These are phyloP conservation scores for Gonioctena quinquepunctata DNA, from an alignment of 1,140 invertebrate species.

Conservation along the genomic window DNA sequence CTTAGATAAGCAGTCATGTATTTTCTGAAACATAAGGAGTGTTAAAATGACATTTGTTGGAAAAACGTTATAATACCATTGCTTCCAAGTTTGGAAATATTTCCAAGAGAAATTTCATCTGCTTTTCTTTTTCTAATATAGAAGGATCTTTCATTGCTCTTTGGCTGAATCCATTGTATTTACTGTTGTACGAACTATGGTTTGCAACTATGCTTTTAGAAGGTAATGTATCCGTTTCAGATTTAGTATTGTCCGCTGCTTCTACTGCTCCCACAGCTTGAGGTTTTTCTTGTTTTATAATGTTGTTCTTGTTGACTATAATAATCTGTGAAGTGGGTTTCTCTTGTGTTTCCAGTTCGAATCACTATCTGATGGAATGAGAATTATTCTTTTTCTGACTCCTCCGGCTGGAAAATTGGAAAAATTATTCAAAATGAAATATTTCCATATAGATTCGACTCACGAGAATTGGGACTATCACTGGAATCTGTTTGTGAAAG, in stretches of 20 bases:
- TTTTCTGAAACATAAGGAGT: constrained; percentile 31
- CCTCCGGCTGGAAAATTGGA: constrained; percentile 20
- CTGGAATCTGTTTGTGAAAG: constrained; percentile 32
- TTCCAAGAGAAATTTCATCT: constrained; percentile 49
- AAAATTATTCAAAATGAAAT: too few species aligned
- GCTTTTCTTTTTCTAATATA: constrained; percentile 47
- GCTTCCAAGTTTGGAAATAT: constrained; percentile 45
- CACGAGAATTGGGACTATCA: constrained; percentile 35
- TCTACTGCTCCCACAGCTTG: neutral
- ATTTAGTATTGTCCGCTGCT: neutral
- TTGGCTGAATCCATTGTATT: constrained; percentile 18
- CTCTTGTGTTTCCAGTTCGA: constrained; percentile 43
- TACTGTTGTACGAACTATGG: neutral
- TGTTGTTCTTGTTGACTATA: neutral
- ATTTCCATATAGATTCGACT: constrained; percentile 18
- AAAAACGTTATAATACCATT: constrained; percentile 35
- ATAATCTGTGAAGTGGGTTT: constrained; percentile 6
- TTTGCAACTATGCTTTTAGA: neutral
- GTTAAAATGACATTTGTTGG: neutral
- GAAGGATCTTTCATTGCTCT: constrained; percentile 38
- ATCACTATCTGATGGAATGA: constrained; percentile 46
- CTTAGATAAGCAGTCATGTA: constrained; percentile 46
- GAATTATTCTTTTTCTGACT: constrained; percentile 30
- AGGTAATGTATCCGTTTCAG: neutral
- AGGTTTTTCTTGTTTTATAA: neutral